These are phyloP conservation scores for Azorinus chamasolen DNA, from an alignment of 2,888 invertebrate species.

Conservation along the genomic window DNA sequence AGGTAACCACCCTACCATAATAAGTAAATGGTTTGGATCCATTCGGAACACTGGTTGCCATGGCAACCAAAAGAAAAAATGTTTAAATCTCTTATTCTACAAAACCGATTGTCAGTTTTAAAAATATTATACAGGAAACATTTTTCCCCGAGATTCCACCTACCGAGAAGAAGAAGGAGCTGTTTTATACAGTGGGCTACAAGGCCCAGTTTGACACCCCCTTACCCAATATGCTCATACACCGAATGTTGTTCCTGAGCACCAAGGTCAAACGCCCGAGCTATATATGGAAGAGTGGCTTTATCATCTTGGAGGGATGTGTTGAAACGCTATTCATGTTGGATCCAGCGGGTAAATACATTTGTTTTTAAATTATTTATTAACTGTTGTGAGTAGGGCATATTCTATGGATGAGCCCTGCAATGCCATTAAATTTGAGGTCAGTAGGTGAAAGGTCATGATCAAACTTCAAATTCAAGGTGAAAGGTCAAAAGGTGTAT, in stretches of 20 bases:
- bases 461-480: too few species aligned
- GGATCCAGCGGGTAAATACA: not conserved
- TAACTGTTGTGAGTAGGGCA: not conserved
- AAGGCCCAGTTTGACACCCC: slow-evolving; percentile 30
- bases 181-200: slow-evolving; percentile 45
- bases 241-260: slow-evolving; percentile 37
- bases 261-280: slow-evolving; percentile 42
- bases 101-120: too few species aligned
- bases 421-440: too few species aligned
- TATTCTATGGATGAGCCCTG: not conserved
- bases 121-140: slow-evolving; percentile 36
- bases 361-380: not conserved
- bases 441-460: too few species aligned
- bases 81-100: too few species aligned
- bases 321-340: slow-evolving; percentile 51
- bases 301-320: slow-evolving; percentile 57
- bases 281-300: slow-evolving; percentile 55
- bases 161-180: slow-evolving; percentile 22
- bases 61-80: too few species aligned
- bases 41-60: too few species aligned
- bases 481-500: too few species aligned
- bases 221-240: slow-evolving; percentile 37
- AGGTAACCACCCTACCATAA: too few species aligned
- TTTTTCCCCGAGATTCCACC: slow-evolving; percentile 49
- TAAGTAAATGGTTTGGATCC: too few species aligned